A percentile compares a stretch with the other conserved stretches of the same genome.
These are phyloP conservation scores for Hydrozoanthus tunicans DNA, from an alignment of 64 coral and sea anemone genomes.

Conservation along the genomic window DNA sequence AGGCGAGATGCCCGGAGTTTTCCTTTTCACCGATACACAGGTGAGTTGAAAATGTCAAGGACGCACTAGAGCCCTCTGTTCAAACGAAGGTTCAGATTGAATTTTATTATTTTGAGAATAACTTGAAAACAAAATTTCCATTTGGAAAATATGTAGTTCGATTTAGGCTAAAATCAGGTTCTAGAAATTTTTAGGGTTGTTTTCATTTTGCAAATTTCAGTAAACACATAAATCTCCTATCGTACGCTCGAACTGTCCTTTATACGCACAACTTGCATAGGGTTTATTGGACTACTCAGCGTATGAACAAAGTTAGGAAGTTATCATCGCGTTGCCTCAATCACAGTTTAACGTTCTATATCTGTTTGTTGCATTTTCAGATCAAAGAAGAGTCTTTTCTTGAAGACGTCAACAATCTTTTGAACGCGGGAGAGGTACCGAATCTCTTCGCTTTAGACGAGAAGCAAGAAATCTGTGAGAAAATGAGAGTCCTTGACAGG, in stretches of 20 bases:
- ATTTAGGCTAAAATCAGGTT: no score
- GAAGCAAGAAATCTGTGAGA: slow-evolving; percentile 99
- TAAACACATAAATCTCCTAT: no score
- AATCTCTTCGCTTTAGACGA: slow-evolving; percentile 96
- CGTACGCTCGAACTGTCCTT: no score
- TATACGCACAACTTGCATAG: no score
- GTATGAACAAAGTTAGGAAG: no score
- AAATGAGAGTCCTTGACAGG: slow-evolving; percentile 96
- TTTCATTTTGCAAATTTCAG: no score
- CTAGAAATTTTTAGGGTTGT: no score
- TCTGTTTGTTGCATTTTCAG: slow-evolving; percentile 13
- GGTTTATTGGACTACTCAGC: no score
- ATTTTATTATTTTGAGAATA: no score
- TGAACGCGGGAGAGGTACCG: slow-evolving; percentile 98
- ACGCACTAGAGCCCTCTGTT: background rate
- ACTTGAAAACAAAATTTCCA: no score
- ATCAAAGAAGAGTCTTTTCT: slow-evolving; percentile 99
- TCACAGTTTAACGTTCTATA: background rate
- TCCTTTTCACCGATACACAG: slow-evolving; percentile 98
- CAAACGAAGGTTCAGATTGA: no score
- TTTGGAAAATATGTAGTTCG: no score
- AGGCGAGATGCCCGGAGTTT: slow-evolving; percentile 97
- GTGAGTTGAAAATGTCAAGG: background rate
- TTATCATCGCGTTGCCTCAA: background rate
- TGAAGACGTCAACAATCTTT: slow-evolving; percentile 94